Percentiles rank a stretch among this genome's conserved stretches.
These are phyloP conservation scores for Onychorhynchus coronatus DNA, from an alignment of 2,113 vertebrate species.

Conservation along the genomic window DNA sequence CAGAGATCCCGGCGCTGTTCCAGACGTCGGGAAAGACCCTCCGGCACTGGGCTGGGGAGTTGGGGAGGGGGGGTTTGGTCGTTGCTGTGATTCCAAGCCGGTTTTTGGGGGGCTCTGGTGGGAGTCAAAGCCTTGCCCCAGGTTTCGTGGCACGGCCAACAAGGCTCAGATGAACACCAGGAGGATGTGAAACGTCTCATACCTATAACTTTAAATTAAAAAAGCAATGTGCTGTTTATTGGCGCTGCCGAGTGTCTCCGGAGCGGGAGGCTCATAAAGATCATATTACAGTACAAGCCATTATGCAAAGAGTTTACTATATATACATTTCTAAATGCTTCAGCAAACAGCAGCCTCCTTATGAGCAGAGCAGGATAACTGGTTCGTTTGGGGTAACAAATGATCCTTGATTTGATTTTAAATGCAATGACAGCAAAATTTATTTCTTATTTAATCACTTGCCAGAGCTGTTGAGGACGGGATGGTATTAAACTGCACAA, in stretches of 20 bases:
- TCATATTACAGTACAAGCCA: conserved; percentile 62
- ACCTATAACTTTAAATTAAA: conserved; percentile 72
- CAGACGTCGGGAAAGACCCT: fast-evolving
- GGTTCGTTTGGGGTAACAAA: conserved; percentile 78
- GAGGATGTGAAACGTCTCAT: not conserved
- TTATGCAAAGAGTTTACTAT: conserved; percentile 65
- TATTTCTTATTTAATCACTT: conserved; percentile 78
- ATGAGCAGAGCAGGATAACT: conserved; percentile 67
- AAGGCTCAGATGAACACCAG: not conserved
- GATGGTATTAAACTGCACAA: conserved; percentile 54
- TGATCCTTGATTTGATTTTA: conserved; percentile 81
- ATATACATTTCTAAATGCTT: conserved; percentile 70
- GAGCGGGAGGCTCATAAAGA: conserved; percentile 68
- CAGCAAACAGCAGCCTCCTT: conserved; percentile 72
- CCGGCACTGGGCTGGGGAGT: fast-evolving
- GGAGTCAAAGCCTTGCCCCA: not conserved
- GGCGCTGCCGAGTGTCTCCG: conserved; percentile 22
- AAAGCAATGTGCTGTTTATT: conserved; percentile 60
- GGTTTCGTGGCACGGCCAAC: not conserved
- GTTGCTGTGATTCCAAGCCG: fast-evolving
- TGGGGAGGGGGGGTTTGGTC: too few relatives aligned
- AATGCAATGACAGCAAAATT: conserved; percentile 77
- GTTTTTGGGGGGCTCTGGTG: not conserved
- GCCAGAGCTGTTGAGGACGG: conserved; percentile 56
- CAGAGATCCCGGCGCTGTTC: not conserved